These are phyloP conservation scores for Campopleginae sp. DNA, from an alignment of 2,888 invertebrate genomes.

Conservation along the genomic window DNA sequence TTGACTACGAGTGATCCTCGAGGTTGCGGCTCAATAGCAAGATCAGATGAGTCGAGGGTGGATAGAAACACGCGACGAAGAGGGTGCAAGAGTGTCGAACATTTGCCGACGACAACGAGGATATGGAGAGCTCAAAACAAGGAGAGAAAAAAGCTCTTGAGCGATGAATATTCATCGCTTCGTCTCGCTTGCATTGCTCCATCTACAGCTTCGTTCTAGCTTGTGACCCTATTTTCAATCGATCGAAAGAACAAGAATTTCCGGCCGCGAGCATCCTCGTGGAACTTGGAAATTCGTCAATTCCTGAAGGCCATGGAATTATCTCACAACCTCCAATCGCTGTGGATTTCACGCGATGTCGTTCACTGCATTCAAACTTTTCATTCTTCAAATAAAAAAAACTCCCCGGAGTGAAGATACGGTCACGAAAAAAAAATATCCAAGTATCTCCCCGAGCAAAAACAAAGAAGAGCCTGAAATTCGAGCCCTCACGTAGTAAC, in stretches of 20 bases:
- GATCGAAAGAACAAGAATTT: constrained; percentile 28
- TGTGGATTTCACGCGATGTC: constrained; percentile 30
- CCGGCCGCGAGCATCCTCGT: not conserved
- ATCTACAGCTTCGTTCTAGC: constrained; percentile 14
- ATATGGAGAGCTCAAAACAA: constrained; percentile 50
- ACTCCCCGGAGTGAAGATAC: not conserved
- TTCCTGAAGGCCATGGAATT: constrained; percentile 39
- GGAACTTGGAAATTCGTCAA: constrained; percentile 26
- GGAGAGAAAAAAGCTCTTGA: constrained; percentile 75
- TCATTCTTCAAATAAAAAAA: not conserved
- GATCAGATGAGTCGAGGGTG: constrained; percentile 35
- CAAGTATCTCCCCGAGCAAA: not conserved
- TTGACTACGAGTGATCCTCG: constrained; percentile 72
- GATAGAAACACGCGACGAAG: constrained; percentile 30
- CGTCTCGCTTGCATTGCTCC: constrained; percentile 74
- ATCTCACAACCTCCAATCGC: not conserved
- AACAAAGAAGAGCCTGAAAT: not conserved
- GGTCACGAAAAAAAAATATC: not conserved
- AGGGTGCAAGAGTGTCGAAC: constrained; percentile 51
- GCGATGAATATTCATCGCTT: constrained; percentile 81
- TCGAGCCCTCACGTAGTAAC: not conserved
- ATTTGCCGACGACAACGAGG: constrained; percentile 51
- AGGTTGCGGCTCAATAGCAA: constrained; percentile 52
- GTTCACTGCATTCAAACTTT: constrained; percentile 19
- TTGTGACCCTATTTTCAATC: constrained; percentile 64